These are phyloP conservation scores for Chouioia cunea DNA, from an alignment of 2,888 invertebrate species.

Conservation along the genomic window DNA sequence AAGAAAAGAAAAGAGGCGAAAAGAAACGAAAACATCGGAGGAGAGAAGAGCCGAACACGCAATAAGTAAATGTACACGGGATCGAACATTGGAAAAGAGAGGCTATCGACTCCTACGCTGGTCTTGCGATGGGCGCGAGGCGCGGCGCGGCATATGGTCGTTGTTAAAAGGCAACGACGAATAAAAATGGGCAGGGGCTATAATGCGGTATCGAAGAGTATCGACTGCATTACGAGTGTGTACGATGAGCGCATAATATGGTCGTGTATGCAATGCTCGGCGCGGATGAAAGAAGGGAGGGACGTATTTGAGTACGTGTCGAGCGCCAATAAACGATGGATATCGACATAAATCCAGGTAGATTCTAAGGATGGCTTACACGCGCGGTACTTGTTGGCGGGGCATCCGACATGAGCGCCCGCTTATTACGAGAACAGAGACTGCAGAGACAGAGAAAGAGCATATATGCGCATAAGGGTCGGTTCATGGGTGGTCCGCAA, in stretches of 20 bases:
- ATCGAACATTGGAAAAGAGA: too few relatives aligned
- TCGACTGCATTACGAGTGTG: neutral
- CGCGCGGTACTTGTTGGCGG: conserved; percentile 65
- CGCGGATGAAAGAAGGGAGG: conserved; percentile 12
- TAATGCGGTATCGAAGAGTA: too few relatives aligned
- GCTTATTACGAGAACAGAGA: conserved; percentile 61
- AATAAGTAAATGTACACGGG: too few relatives aligned
- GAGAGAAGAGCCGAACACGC: too few relatives aligned
- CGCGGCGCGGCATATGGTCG: too few relatives aligned
- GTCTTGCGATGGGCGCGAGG: neutral
- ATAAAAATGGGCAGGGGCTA: too few relatives aligned
- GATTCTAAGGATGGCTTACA: conserved; percentile 66
- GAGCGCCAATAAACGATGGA: conserved; percentile 66
- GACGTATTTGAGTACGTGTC: conserved; percentile 56
- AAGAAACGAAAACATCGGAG: too few relatives aligned
- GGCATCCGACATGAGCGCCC: conserved; percentile 63
- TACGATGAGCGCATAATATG: neutral
- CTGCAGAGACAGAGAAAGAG: conserved; percentile 12
- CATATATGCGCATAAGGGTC: conserved; percentile 26
- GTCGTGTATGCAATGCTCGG: neutral
- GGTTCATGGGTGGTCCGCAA: conserved; percentile 65
- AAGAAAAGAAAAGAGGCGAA: too few relatives aligned
- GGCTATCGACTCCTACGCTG: conserved; percentile 21
- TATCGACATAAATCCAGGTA: conserved; percentile 66
- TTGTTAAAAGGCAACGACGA: neutral